phyloP scores from a whole-genome alignment of 2,888 invertebrate genomes.

The Hymenopus coronatus region DNA sequence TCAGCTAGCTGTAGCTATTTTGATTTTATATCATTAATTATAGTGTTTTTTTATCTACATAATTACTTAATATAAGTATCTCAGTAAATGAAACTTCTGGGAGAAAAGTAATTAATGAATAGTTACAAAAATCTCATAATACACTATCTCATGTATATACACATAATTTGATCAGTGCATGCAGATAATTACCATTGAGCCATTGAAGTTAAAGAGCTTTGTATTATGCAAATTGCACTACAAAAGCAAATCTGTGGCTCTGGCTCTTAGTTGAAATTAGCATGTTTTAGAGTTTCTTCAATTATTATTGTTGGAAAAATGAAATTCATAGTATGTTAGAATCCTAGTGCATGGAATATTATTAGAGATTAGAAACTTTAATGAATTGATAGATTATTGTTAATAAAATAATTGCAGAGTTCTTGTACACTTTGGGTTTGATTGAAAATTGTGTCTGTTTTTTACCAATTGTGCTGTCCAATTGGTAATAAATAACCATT shows the following conservation, averaged over 20 bases:
- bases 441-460: background rate
- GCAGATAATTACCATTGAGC: background rate
- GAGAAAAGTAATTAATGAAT: too few species aligned
- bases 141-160: background rate
- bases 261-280: background rate
- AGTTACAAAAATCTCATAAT: background rate
- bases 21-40: too few species aligned
- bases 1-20: too few species aligned
- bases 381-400: background rate
- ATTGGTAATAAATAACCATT: too few species aligned
- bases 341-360: background rate
- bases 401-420: background rate
- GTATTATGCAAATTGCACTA: background rate
- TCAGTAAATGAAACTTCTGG: too few species aligned
- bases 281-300: background rate
- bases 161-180: background rate
- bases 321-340: background rate
- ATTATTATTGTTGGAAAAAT: background rate
- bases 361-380: background rate
- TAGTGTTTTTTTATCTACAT: too few species aligned
- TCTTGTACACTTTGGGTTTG: background rate
- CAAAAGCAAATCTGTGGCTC: background rate
- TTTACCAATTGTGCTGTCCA: too few species aligned
- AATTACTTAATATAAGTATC: too few species aligned
- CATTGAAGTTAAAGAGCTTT: background rate